Conservation (phyloP, 2,888 invertebrate genomes). For the Spialia ferax region DNA sequence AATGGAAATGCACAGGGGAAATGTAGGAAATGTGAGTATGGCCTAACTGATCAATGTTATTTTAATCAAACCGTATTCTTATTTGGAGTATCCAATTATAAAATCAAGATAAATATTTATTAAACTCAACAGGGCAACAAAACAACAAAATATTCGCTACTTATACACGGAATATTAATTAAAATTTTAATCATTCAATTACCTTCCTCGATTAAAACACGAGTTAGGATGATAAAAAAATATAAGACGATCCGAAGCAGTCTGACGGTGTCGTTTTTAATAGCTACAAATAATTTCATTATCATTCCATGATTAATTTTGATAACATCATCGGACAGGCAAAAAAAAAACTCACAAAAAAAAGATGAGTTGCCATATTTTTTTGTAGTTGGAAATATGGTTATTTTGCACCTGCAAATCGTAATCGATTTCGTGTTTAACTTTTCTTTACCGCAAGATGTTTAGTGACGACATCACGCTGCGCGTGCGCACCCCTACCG, state of each 20-base stretch:
- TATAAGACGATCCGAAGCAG: constrained; percentile 15
- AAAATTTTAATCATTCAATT: constrained; percentile 29
- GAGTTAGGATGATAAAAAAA: constrained; percentile 24
- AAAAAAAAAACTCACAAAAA: constrained; percentile 52
- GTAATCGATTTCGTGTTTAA: constrained; percentile 65
- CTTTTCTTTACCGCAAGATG: constrained; percentile 48
- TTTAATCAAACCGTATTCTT: too few relatives aligned
- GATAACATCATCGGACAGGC: constrained; percentile 30
- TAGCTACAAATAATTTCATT: constrained; percentile 42
- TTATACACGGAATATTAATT: constrained; percentile 46
- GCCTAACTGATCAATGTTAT: too few relatives aligned
- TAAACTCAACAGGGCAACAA: not conserved
- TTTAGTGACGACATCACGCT: constrained; percentile 61
- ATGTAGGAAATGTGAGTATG: too few relatives aligned
- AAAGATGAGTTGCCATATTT: constrained; percentile 46
- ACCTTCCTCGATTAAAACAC: constrained; percentile 20
- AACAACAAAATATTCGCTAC: constrained; percentile 10
- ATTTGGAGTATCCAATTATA: not conserved
- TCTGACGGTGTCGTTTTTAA: constrained; percentile 35
- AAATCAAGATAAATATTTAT: not conserved
- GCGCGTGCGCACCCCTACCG: constrained; percentile 65
- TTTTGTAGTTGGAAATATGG: constrained; percentile 23
- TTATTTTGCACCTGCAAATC: constrained; percentile 73
- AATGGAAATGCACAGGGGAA: too few relatives aligned
- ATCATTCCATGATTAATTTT: constrained; percentile 47